Evolutionary conservation across 2,888 invertebrate genomes (phyloP), one percentile per base, ranked within the genome.

Genomic region (Ophion ventricosus): DNA sequence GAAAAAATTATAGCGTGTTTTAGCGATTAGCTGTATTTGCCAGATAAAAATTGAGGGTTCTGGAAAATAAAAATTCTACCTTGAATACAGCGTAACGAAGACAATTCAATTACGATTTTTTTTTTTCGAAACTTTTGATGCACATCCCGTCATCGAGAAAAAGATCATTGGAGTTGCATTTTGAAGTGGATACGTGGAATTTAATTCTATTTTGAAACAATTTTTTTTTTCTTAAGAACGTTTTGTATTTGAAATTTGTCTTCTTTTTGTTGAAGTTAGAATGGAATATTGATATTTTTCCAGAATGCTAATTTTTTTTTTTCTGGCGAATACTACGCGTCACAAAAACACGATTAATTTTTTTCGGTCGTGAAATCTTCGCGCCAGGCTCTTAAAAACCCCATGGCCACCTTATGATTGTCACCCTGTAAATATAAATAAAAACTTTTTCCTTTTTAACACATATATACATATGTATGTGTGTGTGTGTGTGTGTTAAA

Each of bases 401-500:
- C 49, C 3, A 49, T 2, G 49, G 14, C 49, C 14, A 49, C 14
- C 17, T 8, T 35, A 35, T 8, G 35, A 17, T 14, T 3, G 49
- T 49, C 49, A 11, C 17, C 49, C 17, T 17, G 49, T 3, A 40
- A 10, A 10, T 40, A 14, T 14, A 4, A 17, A 17, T 4, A 14
- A 2, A 35, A 35, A 35, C 35, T 2, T 49, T 17, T 14, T 11
- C 14, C 17, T 49, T 49, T 49, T 14, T 49, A 49, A 49, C 49
- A 49, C 17, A 49, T 11, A 1, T 49, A 49, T 49, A 14, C 8
- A 40, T 10, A 40, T 40, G 10, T 40, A 40, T 40, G 10, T 40
- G 40, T 40, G 14, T n/a, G 1, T n/a, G n/a, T n/a, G n/a, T n/a
- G n/a, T n/a, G 54, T 57, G 80, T 84, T 84, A 85, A 87, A 80